These are phyloP conservation scores for Amphiura filiformis DNA, from an alignment of 35 echinoderm and acorn worm genomes.

Conservation along the genomic window DNA sequence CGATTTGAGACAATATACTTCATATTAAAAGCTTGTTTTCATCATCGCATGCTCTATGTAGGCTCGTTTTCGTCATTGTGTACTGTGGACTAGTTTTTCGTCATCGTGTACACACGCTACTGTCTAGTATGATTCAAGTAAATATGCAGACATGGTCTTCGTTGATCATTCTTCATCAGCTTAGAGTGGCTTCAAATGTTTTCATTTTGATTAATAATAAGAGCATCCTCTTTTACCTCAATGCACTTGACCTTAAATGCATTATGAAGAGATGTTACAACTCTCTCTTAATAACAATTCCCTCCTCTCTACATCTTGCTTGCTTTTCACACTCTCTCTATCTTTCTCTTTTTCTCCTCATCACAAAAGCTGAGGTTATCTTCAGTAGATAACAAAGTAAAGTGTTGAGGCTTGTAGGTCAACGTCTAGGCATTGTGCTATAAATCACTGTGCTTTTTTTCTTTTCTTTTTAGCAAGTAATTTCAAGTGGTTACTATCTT, in stretches of 20 bases:
- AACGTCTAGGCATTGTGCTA: too few relatives aligned
- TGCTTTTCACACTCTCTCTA: neutral
- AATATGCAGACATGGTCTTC: too few relatives aligned
- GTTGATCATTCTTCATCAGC: neutral
- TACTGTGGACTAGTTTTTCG: too few relatives aligned
- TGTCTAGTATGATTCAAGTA: too few relatives aligned
- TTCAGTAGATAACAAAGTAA: neutral
- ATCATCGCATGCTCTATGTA: too few relatives aligned
- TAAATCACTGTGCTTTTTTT: too few relatives aligned
- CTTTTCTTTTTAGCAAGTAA: neutral
- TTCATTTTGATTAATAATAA: neutral
- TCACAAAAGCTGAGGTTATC: neutral
- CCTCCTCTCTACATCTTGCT: neutral
- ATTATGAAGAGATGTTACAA: neutral
- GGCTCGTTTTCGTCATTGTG: too few relatives aligned
- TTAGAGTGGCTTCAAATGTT: neutral
- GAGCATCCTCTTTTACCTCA: neutral
- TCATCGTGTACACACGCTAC: too few relatives aligned
- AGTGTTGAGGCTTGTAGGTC: too few relatives aligned
- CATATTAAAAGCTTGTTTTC: too few relatives aligned
- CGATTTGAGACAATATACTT: too few relatives aligned
- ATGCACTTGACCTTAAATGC: neutral
- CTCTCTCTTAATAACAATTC: neutral
- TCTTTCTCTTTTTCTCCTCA: neutral
- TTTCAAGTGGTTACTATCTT: too few relatives aligned